These are phyloP conservation scores for Onthophagus sagittarius DNA, from an alignment of 2,888 invertebrate species.

Conservation along the genomic window DNA sequence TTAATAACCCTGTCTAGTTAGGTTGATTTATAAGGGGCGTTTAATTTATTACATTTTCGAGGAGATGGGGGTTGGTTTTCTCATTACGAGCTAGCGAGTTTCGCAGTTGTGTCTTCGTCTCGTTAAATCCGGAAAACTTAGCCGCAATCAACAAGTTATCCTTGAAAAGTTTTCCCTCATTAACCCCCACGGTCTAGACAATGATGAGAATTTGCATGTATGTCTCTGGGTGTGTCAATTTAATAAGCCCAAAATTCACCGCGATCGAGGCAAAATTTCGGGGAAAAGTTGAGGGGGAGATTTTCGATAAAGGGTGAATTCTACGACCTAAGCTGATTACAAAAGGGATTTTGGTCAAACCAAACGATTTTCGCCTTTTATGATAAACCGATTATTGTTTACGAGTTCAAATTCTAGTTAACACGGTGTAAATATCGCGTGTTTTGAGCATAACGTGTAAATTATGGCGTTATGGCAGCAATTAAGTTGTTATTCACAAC, in stretches of 20 bases:
- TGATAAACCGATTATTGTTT: neutral
- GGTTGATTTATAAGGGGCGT: neutral
- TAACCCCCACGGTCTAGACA: neutral
- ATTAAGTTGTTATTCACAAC: neutral
- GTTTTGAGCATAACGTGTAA: neutral
- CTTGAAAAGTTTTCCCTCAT: neutral
- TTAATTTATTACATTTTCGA: neutral
- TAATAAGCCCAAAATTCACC: neutral
- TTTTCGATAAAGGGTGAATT: neutral
- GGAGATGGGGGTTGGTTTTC: neutral
- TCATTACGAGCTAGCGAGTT: neutral
- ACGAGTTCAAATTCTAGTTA: neutral
- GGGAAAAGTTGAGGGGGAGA: neutral
- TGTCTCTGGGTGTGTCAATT: neutral
- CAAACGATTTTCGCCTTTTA: too few relatives aligned
- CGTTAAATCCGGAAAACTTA: neutral
- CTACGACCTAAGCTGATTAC: too few relatives aligned
- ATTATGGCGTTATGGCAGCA: neutral
- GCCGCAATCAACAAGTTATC: neutral
- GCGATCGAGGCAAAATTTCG: neutral
- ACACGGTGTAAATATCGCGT: neutral
- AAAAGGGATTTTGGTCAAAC: too few relatives aligned
- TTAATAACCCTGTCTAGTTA: neutral
- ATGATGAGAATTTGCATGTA: neutral
- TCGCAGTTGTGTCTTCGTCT: neutral